phyloP scores from a whole-genome alignment of 2,888 invertebrate genomes.

The Nemotelus nigrinus region DNA sequence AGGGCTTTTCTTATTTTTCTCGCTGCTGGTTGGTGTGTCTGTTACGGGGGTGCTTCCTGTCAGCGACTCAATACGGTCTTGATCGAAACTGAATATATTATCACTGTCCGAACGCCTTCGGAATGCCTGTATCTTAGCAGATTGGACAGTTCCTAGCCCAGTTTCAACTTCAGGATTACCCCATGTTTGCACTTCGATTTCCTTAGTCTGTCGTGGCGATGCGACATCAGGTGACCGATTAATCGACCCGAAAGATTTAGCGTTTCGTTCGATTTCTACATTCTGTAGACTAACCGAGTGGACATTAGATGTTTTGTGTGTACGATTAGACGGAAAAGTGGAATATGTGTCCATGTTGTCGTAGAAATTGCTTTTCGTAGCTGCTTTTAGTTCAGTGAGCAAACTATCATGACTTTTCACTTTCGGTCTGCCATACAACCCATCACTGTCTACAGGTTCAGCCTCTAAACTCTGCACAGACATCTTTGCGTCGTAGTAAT shows the following conservation, averaged over 20 bases:
- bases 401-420: conserved; percentile 71
- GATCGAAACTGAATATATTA: conserved; percentile 80
- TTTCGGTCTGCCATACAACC: conserved; percentile 60
- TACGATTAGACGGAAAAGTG: conserved; percentile 70
- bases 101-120: conserved; percentile 76
- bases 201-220: conserved; percentile 57
- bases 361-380: conserved; percentile 64
- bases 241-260: conserved; percentile 59
- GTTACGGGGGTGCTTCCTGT: conserved; percentile 67
- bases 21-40: conserved; percentile 63
- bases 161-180: conserved; percentile 58
- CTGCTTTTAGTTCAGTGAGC: conserved; percentile 66
- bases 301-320: conserved; percentile 70
- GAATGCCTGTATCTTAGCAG: conserved; percentile 64
- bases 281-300: conserved; percentile 77
- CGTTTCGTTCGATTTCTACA: conserved; percentile 74
- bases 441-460: conserved; percentile 55
- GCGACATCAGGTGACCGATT: conserved; percentile 60
- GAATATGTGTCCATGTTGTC: conserved; percentile 72
- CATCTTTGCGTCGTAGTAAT: conserved; percentile 74
- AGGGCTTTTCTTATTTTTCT: conserved; percentile 69
- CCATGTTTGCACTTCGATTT: conserved; percentile 61
- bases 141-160: conserved; percentile 60
- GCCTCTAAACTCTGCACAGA: conserved; percentile 55
- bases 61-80: conserved; percentile 78